A percentile compares a stretch with the other conserved stretches of the same genome.
These are phyloP conservation scores for Hypsopygia costalis DNA, from an alignment of 2,888 invertebrate species.

Conservation along the genomic window DNA sequence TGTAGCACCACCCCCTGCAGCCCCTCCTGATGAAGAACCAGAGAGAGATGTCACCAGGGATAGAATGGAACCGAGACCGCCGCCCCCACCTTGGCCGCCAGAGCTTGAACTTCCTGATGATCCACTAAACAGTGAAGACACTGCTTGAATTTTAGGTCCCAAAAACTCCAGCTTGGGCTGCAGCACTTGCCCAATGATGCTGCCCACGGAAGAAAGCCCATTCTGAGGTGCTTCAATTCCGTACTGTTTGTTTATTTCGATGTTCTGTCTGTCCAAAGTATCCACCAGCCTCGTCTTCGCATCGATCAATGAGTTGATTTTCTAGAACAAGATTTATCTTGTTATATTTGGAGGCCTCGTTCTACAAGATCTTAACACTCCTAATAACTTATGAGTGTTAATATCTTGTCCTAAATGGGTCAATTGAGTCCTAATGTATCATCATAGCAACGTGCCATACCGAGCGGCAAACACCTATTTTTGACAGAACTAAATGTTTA, in stretches of 20 bases:
- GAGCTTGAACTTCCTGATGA: conserved; percentile 79
- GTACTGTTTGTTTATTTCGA: conserved; percentile 87
- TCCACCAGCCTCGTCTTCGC: conserved; percentile 87
- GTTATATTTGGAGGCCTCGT: too few relatives aligned
- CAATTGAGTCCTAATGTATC: too few relatives aligned
- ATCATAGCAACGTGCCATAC: too few relatives aligned
- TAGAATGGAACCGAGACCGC: conserved; percentile 68
- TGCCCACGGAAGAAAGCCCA: conserved; percentile 80
- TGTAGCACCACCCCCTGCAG: conserved; percentile 40
- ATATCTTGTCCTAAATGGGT: too few relatives aligned
- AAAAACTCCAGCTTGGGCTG: conserved; percentile 86
- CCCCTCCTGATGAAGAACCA: conserved; percentile 64
- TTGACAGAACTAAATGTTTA: too few relatives aligned
- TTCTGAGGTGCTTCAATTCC: conserved; percentile 85
- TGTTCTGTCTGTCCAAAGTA: conserved; percentile 85
- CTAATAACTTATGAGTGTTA: too few relatives aligned
- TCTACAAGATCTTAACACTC: too few relatives aligned
- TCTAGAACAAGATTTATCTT: conserved; percentile 74
- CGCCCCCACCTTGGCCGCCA: conserved; percentile 76
- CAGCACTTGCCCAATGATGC: conserved; percentile 85
- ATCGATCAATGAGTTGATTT: conserved; percentile 90
- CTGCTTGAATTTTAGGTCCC: conserved; percentile 82
- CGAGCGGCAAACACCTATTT: too few relatives aligned
- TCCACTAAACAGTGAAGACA: conserved; percentile 78
- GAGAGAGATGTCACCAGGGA: conserved; percentile 71